A percentile compares a stretch with the other conserved stretches of the same genome.
These are phyloP conservation scores for Rostratula benghalensis DNA, from an alignment of 2,113 vertebrate species.

Conservation along the genomic window DNA sequence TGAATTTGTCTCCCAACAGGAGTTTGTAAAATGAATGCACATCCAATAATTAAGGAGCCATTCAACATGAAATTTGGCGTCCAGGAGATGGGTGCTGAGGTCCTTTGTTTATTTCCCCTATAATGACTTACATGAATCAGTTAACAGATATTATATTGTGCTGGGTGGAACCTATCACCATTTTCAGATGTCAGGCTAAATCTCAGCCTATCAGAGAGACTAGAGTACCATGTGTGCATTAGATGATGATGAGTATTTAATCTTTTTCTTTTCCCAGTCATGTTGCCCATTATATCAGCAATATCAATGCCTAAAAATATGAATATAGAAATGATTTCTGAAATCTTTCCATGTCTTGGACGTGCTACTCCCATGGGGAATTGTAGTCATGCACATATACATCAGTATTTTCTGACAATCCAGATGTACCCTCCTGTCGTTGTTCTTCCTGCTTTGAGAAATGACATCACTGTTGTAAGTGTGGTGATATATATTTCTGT, in stretches of 20 bases:
- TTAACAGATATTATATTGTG: background rate
- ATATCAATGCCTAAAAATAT: background rate
- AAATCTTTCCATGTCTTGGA: background rate
- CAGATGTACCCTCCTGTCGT: background rate
- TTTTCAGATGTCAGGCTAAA: background rate
- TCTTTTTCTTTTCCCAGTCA: background rate
- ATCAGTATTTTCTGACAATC: background rate
- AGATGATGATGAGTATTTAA: background rate
- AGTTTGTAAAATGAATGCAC: background rate
- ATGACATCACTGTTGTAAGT: background rate
- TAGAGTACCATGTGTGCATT: background rate
- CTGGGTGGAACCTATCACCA: background rate
- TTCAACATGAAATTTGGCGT: background rate
- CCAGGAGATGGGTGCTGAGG: background rate
- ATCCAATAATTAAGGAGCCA: background rate
- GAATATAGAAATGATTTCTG: background rate
- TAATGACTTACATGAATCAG: background rate
- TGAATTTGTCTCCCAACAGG: background rate
- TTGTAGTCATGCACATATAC: background rate
- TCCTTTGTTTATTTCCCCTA: background rate
- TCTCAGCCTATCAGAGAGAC: background rate
- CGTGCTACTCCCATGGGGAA: background rate
- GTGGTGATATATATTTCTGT: background rate
- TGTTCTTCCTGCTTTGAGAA: background rate
- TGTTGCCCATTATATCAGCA: background rate